Evolutionary conservation across 1,140 invertebrate genomes (phyloP), one percentile per base, ranked within the genome.

Genomic region (Drosophila santomea): DNA sequence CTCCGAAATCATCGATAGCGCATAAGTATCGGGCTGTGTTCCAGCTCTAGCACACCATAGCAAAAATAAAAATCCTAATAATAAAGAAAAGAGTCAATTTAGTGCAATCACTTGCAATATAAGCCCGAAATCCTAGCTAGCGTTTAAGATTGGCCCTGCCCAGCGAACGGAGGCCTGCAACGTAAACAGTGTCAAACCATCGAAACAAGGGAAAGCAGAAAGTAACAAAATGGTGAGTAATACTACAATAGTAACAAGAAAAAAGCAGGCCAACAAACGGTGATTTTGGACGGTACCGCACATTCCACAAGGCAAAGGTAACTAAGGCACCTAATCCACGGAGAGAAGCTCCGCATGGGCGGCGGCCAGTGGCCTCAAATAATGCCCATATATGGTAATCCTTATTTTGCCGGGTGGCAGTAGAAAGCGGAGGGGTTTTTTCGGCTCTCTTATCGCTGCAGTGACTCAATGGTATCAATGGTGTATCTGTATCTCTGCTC

Each of bases 361-460:
- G 51, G 57, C 50, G 35, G 61, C 54, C 66, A 67, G 23, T 67
- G 61, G 52, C 50, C 78, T 61, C 59, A 82, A 88, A 61, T 32
- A 59, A 84, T 86, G 83, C 78, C 82, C 82, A 82, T 86, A 86
- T 86, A 86, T 64, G 82, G 82, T 44, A 88, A 59, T 35, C 48
- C 48, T 14, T 1, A 17, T 20, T 45, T 51, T 51, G 48, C 48
- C 48, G 48, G 48, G 28, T 51, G 48, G 28, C 48, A 51, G n/a
- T 35, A 5, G 4, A 10, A 35, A 51, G 17, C 3, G 12, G 1
- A 35, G 28, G 28, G 28, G n/a, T 51, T 32, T 52, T 23, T 39
- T 25, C 23, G 47, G 45, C 48, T 54, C 47, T 58, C 77, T 84
- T 84, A 85, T 84, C 81, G 47, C 45, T 11, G 51, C 20, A 71